Evolutionary conservation across 1,140 invertebrate genomes (phyloP).

Genomic region (Thaumetopoea pityocampa): DNA sequence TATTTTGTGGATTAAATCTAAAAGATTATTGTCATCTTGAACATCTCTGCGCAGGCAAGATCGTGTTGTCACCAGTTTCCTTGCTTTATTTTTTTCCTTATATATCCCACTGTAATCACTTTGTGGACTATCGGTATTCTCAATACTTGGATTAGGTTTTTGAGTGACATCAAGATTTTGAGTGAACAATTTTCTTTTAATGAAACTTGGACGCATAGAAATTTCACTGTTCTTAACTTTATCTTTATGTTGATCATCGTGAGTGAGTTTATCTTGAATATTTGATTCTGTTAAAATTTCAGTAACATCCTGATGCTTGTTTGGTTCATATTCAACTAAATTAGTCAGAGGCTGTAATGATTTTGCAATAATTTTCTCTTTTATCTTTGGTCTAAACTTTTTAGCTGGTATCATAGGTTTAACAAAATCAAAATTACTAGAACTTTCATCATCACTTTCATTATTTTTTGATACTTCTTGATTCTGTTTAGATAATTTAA

Average conservation of each 20-base stretch:
- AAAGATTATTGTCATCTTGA: conserved; percentile 45
- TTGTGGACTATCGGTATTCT: conserved; percentile 44
- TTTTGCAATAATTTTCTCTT: conserved; percentile 31
- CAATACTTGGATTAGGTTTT: conserved; percentile 37
- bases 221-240: conserved; percentile 31
- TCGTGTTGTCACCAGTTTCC: conserved; percentile 53
- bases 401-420: conserved; percentile 43
- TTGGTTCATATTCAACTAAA: neutral
- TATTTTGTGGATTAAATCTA: conserved; percentile 63
- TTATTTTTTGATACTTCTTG: conserved; percentile 12
- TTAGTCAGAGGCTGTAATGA: conserved; percentile 3
- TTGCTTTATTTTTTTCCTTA: conserved; percentile 53
- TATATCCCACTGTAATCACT: conserved; percentile 30
- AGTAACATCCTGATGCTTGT: conserved; percentile 5
- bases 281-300: conserved; percentile 6
- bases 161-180: conserved; percentile 58
- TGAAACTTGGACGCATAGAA: conserved; percentile 59
- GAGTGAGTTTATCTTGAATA: conserved; percentile 17
- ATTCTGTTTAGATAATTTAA: conserved; percentile 18
- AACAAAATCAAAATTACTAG: conserved; percentile 43
- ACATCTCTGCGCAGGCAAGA: conserved; percentile 55
- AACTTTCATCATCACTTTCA: conserved; percentile 10
- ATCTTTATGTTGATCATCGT: conserved; percentile 15
- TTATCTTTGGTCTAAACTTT: conserved; percentile 25
- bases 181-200: conserved; percentile 62